Percentiles rank a stretch among this genome's conserved stretches.
These are phyloP conservation scores for Dallia pectoralis DNA, from an alignment of 2,797 vertebrate genomes.

Conservation along the genomic window DNA sequence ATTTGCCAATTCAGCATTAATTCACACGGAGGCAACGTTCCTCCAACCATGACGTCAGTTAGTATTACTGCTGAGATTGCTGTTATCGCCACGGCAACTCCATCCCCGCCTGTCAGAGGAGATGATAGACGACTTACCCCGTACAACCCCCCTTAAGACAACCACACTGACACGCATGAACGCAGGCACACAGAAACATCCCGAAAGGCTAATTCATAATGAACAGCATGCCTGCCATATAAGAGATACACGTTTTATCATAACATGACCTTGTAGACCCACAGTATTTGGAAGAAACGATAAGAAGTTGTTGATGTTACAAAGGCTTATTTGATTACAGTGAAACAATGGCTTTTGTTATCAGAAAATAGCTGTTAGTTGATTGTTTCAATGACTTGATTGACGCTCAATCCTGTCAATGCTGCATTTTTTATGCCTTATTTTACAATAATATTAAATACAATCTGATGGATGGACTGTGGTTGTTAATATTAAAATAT, in stretches of 20 bases:
- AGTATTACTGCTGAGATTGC: slow-evolving; percentile 60
- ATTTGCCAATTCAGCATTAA: slow-evolving; percentile 49
- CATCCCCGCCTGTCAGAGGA: slow-evolving; percentile 53
- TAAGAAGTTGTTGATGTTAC: slow-evolving; percentile 45
- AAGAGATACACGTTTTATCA: slow-evolving; percentile 45
- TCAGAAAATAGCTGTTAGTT: neutral
- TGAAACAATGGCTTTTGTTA: slow-evolving; percentile 19
- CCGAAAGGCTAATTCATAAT: slow-evolving; percentile 42
- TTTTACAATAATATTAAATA: too few relatives aligned
- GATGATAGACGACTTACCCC: slow-evolving; percentile 57
- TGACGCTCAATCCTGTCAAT: neutral
- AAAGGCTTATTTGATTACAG: slow-evolving; percentile 32
- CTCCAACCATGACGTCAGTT: slow-evolving; percentile 61
- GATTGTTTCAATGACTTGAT: neutral
- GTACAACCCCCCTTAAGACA: slow-evolving; percentile 1
- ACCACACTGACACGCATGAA: slow-evolving; percentile 15
- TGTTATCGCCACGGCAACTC: slow-evolving; percentile 33
- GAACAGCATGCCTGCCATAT: slow-evolving; percentile 46
- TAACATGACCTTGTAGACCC: slow-evolving; percentile 29
- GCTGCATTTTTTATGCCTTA: too few relatives aligned
- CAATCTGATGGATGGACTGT: too few relatives aligned
- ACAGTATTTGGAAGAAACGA: slow-evolving; percentile 24
- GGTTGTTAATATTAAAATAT: too few relatives aligned
- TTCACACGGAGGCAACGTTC: slow-evolving; percentile 47
- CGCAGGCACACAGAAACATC: slow-evolving; percentile 18